Evolutionary conservation across 35 echinoderm and acorn worm genomes (phyloP), one percentile per base, ranked within the genome.

Genomic region (Stichopus chloronotus): DNA sequence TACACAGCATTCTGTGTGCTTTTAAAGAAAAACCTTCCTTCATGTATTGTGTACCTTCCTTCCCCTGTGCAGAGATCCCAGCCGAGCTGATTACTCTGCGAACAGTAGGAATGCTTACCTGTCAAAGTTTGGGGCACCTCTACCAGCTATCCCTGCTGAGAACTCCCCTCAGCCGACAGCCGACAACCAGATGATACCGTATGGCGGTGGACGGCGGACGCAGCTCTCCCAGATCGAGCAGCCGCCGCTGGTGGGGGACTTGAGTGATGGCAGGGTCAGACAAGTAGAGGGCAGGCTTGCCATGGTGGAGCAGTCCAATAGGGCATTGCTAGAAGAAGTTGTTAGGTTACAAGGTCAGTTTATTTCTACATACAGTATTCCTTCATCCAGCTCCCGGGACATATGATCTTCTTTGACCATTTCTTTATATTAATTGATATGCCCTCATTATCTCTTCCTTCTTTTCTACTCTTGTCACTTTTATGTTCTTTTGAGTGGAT

Each of bases 271-370:
- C 53, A 93, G 95, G 55, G 3, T 95, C 4, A 79, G 95, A 17
- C 95, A 94, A 88, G 81, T 99, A 30, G 97, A 99, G 52, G 88
- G 92, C 3, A 93, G 97, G 79, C 93, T 99, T 23, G 81, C 93
- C 72, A 63, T 96, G 55, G 93, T 95, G 52, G 97, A 99, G 54
- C 97, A 99, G 88, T 99, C 97, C 0, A 95, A 96, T 55, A 54
- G 97, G 76, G 97, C 97, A 2, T 92, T 99, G 13, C 81, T 96
- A 9, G 97, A 96, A 79, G 96, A 98, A 65, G 97, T 95, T 8
- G 97, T 99, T 43, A 93, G 97, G 9, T 88, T 99, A 78, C 95
- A 96, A 94, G 97, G 97, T 99, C 83, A 80, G 65, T 55, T 63
- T 88, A 8, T 43, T 43, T 3, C 30, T 43, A 43, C 30, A 43